Base-by-base conservation (phyloP, 2,113 vertebrate species). In the Carlito syrichta region DNA sequence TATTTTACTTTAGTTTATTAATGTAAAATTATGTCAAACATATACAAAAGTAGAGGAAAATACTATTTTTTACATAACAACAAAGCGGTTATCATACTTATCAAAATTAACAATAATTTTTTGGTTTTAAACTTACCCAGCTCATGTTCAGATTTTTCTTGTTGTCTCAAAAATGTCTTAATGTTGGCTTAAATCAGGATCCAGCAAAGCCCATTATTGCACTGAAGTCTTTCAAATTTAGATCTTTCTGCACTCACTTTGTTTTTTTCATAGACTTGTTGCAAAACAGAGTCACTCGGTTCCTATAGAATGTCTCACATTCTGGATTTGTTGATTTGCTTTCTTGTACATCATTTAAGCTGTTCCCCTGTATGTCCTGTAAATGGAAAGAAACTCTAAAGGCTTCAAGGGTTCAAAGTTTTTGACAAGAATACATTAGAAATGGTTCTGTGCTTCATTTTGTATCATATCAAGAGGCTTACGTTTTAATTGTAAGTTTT, bases 261-360 rank as follows among this genome's bases (percentile, higher is more conserved):
- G 30, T 78, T 66, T 76, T 96, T 85, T 90, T 23, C 25, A 19
- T 63, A 86, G 40, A 79, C 14, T 96, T 89, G 58, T 1, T 86
- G 45, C 27, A 86, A 8, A 73, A 35, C 20, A 76, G 60, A 74
- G 35, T 89, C 54, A 63, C 8, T 77, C 68, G 35, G 79, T n/a
- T 93, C 25, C 14, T 93, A 1, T 30, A 54, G 52, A 69, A 54
- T 38, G 30, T 66, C 19, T 32, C 74, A 86, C 8, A 9, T 50
- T 81, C 54, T 90, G 45, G 32, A 73, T 86, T 62, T 73, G 38
- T 73, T 89, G 62, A 54, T 89, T 90, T 86, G 74, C 38, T 78
- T 93, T 38, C 25, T 86, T 91, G 90, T 79, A 45, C 78, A 63
- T 86, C 56, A 90, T 86, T 94, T 89, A 89, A 84, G 43, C 78